These are phyloP conservation scores for Trichechus manatus DNA, from an alignment of 2,113 vertebrate species.

Conservation along the genomic window DNA sequence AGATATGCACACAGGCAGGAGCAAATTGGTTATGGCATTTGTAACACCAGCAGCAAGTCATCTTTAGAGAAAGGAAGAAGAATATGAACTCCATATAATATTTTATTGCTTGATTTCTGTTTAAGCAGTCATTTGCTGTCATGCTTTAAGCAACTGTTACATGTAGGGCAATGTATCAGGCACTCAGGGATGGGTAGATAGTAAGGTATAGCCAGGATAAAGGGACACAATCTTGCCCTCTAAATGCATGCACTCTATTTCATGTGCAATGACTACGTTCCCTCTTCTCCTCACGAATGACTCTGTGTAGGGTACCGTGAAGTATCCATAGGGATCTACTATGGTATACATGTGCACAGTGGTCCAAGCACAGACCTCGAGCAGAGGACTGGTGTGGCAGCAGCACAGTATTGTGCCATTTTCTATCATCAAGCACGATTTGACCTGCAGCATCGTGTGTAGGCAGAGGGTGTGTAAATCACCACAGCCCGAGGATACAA, in stretches of 20 bases:
- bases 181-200: neutral
- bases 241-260: neutral
- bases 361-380: neutral
- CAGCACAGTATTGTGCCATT: neutral
- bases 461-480: conserved; percentile 51
- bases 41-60: neutral
- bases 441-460: conserved; percentile 38
- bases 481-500: neutral
- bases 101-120: neutral
- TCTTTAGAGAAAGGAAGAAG: neutral
- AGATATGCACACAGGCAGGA: neutral
- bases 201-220: neutral
- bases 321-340: neutral
- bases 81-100: neutral
- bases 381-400: neutral
- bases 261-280: neutral
- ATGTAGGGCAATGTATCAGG: neutral
- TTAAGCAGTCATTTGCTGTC: neutral
- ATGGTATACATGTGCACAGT: neutral
- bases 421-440: neutral
- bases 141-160: neutral
- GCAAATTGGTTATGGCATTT: neutral
- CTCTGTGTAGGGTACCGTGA: neutral
- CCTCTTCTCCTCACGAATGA: neutral
- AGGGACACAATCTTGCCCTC: neutral